Base-by-base conservation (phyloP, 2,888 invertebrate genomes). In the Baccha elongata region DNA sequence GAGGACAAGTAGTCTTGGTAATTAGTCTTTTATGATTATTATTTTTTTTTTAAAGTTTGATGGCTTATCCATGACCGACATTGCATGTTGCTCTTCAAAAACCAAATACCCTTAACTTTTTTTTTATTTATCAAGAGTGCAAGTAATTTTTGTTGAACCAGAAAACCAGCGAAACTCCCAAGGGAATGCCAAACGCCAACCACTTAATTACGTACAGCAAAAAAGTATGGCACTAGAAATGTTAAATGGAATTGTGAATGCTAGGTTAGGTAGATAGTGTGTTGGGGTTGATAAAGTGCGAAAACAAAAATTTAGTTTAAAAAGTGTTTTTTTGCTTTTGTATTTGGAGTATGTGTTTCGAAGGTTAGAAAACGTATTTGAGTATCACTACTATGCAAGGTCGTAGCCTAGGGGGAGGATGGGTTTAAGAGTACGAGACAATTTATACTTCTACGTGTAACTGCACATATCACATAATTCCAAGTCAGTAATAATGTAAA, bases 11-110 rank as follows among this genome's bases (percentile, higher is more conserved):
- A 69, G 74, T 80, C 37, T 74, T 58, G 35, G 53, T 80, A 80
- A 74, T 80, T 80, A 74, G 74, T 80, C 60, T 74, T 74, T 80
- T 52, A 80, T 80, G 68, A 65, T 58, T 44, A 44, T 60, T 62
- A n/a, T n/a, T n/a, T n/a, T n/a, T n/a, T n/a, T n/a, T n/a, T n/a
- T n/a, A n/a, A n/a, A n/a, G n/a, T n/a, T 44, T 17, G 11, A 13
- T 50, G 32, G 46, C 26, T 53, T 64, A 35, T 42, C 64, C 64
- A 50, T 71, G 73, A 21, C 46, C 55, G 48, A 62, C 17, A 62
- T 37, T 29, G 23, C 17, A 13, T 29, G 35, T 42, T 67, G 35
- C 52, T 67, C 44, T 37, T 37, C 35, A 53, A 53, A 17, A 53
- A 7, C 13, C 23, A 40, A 62, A 64, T 52, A 50, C 42, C 37